phyloP scores from a whole-genome alignment of 2,113 vertebrate species.

The Hystrix brachyura region DNA sequence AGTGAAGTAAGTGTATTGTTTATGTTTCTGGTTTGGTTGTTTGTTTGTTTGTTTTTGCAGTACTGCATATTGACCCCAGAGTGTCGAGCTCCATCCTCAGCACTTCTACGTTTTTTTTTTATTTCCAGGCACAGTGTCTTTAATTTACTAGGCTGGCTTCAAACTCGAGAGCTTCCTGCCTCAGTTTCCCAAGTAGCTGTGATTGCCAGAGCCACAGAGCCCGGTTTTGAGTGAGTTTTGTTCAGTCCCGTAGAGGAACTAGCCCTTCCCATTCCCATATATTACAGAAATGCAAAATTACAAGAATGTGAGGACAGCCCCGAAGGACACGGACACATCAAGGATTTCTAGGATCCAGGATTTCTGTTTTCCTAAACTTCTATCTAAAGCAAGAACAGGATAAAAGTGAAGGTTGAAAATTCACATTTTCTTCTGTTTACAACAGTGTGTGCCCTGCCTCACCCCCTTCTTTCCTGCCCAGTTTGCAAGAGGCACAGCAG shows the following conservation, averaged over 20 bases:
- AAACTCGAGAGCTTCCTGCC: background rate
- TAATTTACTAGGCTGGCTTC: background rate
- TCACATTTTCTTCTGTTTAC: background rate
- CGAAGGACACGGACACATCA: background rate
- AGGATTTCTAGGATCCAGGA: background rate
- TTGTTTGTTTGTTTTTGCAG: background rate
- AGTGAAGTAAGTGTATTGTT: background rate
- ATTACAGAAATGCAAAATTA: conserved; percentile 8
- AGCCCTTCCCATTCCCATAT: background rate
- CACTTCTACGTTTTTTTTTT: background rate
- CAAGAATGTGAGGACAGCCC: background rate
- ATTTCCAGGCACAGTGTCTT: background rate
- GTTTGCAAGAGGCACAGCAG: background rate
- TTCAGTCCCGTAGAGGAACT: background rate
- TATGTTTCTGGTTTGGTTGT: background rate
- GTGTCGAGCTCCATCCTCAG: background rate
- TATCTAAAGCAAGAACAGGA: background rate
- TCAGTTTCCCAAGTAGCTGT: background rate
- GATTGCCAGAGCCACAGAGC: background rate
- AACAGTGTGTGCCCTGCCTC: background rate
- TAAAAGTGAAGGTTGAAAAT: background rate
- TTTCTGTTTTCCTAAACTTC: background rate
- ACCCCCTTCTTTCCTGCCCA: background rate
- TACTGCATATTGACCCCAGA: background rate
- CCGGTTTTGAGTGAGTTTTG: background rate